Evolutionary conservation across 2,797 vertebrate species (phyloP).

Genomic region (Crocidura indochinensis): DNA sequence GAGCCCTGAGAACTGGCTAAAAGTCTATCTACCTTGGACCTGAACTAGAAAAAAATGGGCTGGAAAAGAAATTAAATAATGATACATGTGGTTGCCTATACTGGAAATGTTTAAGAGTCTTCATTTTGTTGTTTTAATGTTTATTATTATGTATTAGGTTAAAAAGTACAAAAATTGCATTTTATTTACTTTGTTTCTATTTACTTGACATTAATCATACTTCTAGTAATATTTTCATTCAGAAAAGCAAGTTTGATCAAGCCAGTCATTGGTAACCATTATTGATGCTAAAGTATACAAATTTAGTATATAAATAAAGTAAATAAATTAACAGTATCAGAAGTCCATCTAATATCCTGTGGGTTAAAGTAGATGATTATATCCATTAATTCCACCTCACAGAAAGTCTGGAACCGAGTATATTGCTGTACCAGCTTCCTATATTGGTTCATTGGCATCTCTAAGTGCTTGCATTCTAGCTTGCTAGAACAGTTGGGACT

Average conservation of each 20-base stretch:
- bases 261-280: background rate
- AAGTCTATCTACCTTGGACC: too few species aligned
- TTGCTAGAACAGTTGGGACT: background rate
- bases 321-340: background rate
- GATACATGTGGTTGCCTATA: too few species aligned
- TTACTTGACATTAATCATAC: background rate
- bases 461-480: background rate
- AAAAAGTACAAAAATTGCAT: too few species aligned
- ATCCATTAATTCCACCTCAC: background rate
- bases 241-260: background rate
- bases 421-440: background rate
- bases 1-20: too few species aligned
- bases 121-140: too few species aligned
- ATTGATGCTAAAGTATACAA: background rate
- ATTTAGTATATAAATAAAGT: background rate
- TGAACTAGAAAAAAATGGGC: too few species aligned
- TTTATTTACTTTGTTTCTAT: too few species aligned
- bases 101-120: too few species aligned
- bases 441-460: background rate
- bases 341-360: background rate
- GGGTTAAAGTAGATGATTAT: background rate
- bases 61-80: too few species aligned
- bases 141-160: too few species aligned
- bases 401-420: rapidly evolving
- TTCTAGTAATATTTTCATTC: constrained; percentile 15